Conservation (phyloP, 2,797 vertebrate species). For the Darevskia mixta region DNA sequence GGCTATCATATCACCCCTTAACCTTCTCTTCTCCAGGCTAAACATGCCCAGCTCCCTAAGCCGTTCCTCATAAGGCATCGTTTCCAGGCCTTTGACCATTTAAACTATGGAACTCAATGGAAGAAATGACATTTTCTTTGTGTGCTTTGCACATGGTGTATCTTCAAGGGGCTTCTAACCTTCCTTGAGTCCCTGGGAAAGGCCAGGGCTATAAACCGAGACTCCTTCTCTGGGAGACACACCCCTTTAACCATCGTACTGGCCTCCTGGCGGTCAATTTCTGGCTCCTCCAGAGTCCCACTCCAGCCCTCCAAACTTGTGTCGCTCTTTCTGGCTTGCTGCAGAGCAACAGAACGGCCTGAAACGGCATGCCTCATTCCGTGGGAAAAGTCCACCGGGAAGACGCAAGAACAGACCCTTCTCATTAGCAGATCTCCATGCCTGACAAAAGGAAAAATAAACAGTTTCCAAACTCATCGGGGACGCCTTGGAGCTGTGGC, state of each 20-base stretch:
- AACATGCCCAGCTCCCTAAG: too few relatives aligned
- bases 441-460: constrained; percentile 18
- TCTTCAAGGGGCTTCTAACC: background rate
- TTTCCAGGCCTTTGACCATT: too few relatives aligned
- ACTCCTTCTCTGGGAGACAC: too few relatives aligned
- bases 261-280: background rate
- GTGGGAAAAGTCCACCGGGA: background rate
- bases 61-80: too few relatives aligned
- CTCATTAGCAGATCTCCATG: background rate
- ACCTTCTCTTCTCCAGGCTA: too few relatives aligned
- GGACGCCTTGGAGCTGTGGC: background rate
- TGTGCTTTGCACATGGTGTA: background rate
- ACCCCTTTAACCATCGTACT: background rate
- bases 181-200: background rate
- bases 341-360: background rate
- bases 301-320: background rate
- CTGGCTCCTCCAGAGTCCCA: background rate
- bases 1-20: too few relatives aligned
- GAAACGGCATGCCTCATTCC: background rate
- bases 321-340: background rate
- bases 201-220: background rate
- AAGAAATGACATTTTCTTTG: background rate
- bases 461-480: background rate
- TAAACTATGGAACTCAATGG: background rate
- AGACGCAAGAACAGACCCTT: background rate